Evolutionary conservation across 2,888 invertebrate species (phyloP).

Genomic region (Lochmaea crataegi): DNA sequence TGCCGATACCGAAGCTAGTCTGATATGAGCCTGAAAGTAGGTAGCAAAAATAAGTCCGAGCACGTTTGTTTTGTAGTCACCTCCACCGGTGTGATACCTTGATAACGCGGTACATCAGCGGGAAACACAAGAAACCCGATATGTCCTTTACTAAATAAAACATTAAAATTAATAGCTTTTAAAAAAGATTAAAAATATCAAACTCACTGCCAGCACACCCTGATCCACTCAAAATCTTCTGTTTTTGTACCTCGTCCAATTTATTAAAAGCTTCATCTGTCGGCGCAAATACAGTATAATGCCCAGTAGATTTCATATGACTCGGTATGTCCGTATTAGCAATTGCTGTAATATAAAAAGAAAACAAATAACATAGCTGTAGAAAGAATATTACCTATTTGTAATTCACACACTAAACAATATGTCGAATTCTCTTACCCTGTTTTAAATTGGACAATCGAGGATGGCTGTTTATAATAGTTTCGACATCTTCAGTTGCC

Average conservation of each 20-base stretch:
- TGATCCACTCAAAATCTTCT: slow-evolving; percentile 69
- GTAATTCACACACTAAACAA: no score
- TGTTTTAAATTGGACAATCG: slow-evolving; percentile 71
- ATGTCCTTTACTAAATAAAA: no score
- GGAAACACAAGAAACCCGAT: no score
- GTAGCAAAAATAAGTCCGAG: no score
- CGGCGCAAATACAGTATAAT: slow-evolving; percentile 75
- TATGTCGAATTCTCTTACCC: slow-evolving; percentile 55
- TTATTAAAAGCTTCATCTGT: slow-evolving; percentile 76
- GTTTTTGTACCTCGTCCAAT: slow-evolving; percentile 67
- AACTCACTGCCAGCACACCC: slow-evolving; percentile 72
- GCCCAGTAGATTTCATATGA: slow-evolving; percentile 68
- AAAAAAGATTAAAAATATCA: background rate
- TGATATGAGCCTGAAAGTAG: no score
- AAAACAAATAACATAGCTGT: slow-evolving; percentile 8
- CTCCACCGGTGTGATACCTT: no score
- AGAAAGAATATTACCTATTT: background rate
- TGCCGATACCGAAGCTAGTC: no score
- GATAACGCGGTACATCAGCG: no score
- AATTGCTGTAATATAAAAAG: slow-evolving; percentile 64
- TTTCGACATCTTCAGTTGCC: slow-evolving; percentile 68
- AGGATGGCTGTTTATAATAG: slow-evolving; percentile 70
- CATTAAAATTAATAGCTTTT: no score
- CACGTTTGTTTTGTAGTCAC: no score
- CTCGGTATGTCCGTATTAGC: slow-evolving; percentile 70